phyloP scores from a whole-genome alignment of 2,797 vertebrate species.

The Pampus argenteus region DNA sequence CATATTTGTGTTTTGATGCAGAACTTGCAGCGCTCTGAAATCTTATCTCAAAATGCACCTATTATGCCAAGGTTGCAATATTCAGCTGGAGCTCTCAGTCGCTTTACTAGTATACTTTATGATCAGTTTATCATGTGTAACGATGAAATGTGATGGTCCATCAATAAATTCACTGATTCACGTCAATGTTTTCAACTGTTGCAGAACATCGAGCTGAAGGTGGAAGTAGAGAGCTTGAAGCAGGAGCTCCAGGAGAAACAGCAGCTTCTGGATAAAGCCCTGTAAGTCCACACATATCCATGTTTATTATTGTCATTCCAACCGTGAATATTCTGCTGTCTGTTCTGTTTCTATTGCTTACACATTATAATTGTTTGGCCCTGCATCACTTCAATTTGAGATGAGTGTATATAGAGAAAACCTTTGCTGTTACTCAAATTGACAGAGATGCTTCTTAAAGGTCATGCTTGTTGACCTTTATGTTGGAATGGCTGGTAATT shows the following conservation, averaged over 20 bases:
- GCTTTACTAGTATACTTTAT: background rate
- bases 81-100: background rate
- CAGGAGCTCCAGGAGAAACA: constrained; percentile 95
- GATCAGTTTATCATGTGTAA: background rate
- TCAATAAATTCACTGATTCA: background rate
- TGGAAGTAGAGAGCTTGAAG: constrained; percentile 98
- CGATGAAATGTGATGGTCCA: background rate
- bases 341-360: background rate
- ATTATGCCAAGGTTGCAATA: background rate
- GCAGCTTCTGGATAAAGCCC: constrained; percentile 90
- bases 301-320: background rate
- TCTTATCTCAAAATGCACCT: background rate
- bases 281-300: constrained; percentile 83
- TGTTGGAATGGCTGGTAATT: background rate
- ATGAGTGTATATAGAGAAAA: background rate
- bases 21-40: background rate
- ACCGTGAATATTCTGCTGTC: background rate
- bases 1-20: background rate
- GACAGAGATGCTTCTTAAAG: constrained; percentile 30
- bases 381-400: background rate
- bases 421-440: background rate
- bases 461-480: constrained; percentile 26
- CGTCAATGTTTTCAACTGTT: constrained; percentile 55
- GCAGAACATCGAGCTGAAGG: constrained; percentile 98
- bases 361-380: background rate